These are phyloP conservation scores for Sesia apiformis DNA, from an alignment of 2,888 invertebrate species.

Conservation along the genomic window DNA sequence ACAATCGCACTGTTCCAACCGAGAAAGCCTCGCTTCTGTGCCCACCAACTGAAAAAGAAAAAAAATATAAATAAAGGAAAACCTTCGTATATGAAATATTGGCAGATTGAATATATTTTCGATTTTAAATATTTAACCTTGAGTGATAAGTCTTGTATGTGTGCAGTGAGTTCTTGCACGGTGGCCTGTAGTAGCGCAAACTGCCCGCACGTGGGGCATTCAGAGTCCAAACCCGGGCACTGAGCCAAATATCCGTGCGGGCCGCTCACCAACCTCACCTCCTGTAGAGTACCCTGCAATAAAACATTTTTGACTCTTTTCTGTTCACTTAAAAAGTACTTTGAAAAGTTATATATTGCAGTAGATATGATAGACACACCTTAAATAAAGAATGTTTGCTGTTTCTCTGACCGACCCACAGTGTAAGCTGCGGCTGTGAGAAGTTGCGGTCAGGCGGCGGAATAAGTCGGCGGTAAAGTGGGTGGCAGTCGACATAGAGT, in stretches of 20 bases:
- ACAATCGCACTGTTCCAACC: constrained; percentile 92
- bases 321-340: neutral
- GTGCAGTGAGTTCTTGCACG: constrained; percentile 85
- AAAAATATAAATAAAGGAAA: neutral
- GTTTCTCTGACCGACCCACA: constrained; percentile 93
- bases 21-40: constrained; percentile 84
- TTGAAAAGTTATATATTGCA: neutral
- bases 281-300: constrained; percentile 88
- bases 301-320: neutral
- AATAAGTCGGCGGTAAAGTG: constrained; percentile 86
- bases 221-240: constrained; percentile 89
- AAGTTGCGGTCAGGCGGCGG: constrained; percentile 86
- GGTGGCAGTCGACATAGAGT: constrained; percentile 90
- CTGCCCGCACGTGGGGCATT: constrained; percentile 93
- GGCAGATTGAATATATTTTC: too few relatives aligned
- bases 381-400: constrained; percentile 89
- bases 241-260: constrained; percentile 90
- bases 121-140: constrained; percentile 73
- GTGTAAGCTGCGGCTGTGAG: constrained; percentile 80
- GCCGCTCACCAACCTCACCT: constrained; percentile 88
- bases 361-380: constrained; percentile 62
- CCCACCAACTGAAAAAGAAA: constrained; percentile 80
- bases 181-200: constrained; percentile 88
- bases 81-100: too few relatives aligned
- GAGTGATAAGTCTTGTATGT: constrained; percentile 86